A percentile compares a stretch with the other conserved stretches of the same genome.
phyloP scores from a whole-genome alignment of 2,888 invertebrate genomes.

The Melanargia galathea region DNA sequence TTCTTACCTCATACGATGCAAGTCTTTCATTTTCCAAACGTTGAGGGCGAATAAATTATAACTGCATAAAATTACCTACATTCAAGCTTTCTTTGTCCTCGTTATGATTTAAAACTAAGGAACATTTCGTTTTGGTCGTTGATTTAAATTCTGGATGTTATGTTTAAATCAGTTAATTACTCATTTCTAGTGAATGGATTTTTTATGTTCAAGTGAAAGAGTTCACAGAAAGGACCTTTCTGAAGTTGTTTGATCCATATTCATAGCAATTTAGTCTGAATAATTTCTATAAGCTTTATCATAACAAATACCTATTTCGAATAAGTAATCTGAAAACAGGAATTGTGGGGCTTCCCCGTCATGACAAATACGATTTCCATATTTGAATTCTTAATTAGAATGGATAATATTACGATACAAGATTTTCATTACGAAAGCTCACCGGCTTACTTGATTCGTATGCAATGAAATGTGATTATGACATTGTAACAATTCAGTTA shows the following conservation, averaged over 20 bases:
- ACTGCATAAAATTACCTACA: too few relatives aligned
- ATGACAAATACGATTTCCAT: conserved; percentile 2
- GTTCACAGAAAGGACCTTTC: too few relatives aligned
- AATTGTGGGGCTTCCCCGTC: not conserved
- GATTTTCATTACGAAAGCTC: not conserved
- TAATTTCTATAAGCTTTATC: not conserved
- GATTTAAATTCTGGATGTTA: too few relatives aligned
- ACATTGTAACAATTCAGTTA: conserved; percentile 30
- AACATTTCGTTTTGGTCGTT: too few relatives aligned
- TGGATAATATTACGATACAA: not conserved
- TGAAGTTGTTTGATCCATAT: not conserved
- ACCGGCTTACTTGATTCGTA: conserved; percentile 17
- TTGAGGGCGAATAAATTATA: too few relatives aligned
- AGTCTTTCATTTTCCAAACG: too few relatives aligned
- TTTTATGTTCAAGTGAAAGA: too few relatives aligned
- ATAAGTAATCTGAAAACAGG: not conserved
- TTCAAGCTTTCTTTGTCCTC: too few relatives aligned
- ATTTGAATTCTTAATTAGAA: not conserved
- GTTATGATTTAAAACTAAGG: too few relatives aligned
- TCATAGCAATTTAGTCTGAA: not conserved
- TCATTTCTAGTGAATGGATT: too few relatives aligned
- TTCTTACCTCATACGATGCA: too few relatives aligned
- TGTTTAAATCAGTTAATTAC: too few relatives aligned
- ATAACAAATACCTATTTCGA: not conserved
- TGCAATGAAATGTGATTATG: conserved; percentile 25